A percentile compares a stretch with the other conserved stretches of the same genome.
Evolutionary conservation across 2,888 invertebrate species (phyloP).

Genomic region (Hylaea fasciaria): DNA sequence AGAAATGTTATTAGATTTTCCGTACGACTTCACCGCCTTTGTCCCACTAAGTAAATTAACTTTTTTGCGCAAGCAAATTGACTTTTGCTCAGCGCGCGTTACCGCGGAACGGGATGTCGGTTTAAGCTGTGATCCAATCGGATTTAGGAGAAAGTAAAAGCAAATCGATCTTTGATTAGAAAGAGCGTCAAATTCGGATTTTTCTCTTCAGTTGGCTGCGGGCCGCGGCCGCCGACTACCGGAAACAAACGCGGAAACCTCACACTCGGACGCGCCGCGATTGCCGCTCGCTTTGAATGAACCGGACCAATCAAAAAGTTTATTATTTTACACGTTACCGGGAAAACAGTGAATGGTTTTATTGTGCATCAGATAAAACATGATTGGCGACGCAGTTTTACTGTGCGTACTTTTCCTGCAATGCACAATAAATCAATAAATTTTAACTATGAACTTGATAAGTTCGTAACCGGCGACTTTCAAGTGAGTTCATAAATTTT

Average conservation of each 20-base stretch:
- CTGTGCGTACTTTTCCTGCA: constrained; percentile 12
- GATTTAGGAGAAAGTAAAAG: constrained; percentile 68
- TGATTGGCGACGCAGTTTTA: constrained; percentile 12
- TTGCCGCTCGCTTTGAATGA: neutral
- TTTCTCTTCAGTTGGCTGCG: constrained; percentile 48
- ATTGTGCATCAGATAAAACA: constrained; percentile 15
- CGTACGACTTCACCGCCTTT: constrained; percentile 10
- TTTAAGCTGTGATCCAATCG: constrained; percentile 41
- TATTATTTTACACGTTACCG: constrained; percentile 18
- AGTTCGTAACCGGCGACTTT: constrained; percentile 15
- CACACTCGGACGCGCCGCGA: too few relatives aligned
- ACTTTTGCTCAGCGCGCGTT: constrained; percentile 27
- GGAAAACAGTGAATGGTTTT: constrained; percentile 18
- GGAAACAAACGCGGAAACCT: neutral
- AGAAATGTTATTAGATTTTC: constrained; percentile 10
- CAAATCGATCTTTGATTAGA: constrained; percentile 61
- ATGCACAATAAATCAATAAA: constrained; percentile 26
- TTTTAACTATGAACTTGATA: constrained; percentile 29
- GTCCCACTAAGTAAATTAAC: constrained; percentile 26
- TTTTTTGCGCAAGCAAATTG: neutral
- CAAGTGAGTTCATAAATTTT: constrained; percentile 22
- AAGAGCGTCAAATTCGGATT: constrained; percentile 54
- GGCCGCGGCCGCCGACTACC: constrained; percentile 28
- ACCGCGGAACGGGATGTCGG: constrained; percentile 15
- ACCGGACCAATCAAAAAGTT: constrained; percentile 1